A percentile compares a stretch with the other conserved stretches of the same genome.
Conservation (phyloP, 2,888 invertebrate species). For the Platycheirus albimanus region DNA sequence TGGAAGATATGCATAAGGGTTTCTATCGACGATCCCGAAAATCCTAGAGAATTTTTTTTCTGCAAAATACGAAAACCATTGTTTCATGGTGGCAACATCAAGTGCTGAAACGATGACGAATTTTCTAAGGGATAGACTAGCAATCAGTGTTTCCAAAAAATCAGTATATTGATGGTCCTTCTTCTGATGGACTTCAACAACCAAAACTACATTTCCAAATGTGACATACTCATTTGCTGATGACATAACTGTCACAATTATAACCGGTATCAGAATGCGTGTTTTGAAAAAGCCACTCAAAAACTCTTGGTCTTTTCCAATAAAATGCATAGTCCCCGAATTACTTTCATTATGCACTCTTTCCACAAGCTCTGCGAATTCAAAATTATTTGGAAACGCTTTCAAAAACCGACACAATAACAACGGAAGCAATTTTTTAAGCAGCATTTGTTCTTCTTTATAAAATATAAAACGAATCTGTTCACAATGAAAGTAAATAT, state of each 20-base stretch:
- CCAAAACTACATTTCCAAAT: not conserved
- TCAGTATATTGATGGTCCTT: too few species aligned
- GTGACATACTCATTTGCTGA: not conserved
- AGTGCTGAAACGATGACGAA: slow-evolving; percentile 25
- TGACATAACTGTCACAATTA: not conserved
- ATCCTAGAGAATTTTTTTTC: slow-evolving; percentile 46
- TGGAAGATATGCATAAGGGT: slow-evolving; percentile 15
- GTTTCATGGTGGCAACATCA: not conserved
- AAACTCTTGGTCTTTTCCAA: slow-evolving; percentile 2
- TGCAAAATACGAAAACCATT: slow-evolving; percentile 30
- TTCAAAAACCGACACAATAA: not conserved
- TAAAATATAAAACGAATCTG: not conserved
- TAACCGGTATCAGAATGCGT: not conserved
- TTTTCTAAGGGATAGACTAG: slow-evolving; percentile 19
- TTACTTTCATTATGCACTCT: slow-evolving; percentile 23
- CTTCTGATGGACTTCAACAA: not conserved
- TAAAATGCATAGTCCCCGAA: slow-evolving; percentile 1
- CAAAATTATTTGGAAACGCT: not conserved
- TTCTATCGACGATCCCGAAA: slow-evolving; percentile 13
- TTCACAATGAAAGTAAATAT: not conserved
- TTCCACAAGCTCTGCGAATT: slow-evolving; percentile 1
- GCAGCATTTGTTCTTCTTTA: slow-evolving; percentile 1
- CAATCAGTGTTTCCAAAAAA: not conserved
- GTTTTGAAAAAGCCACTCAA: slow-evolving; percentile 4
- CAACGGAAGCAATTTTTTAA: not conserved